Base-by-base conservation (phyloP, 2,888 invertebrate genomes). In the Rapana venosa region DNA sequence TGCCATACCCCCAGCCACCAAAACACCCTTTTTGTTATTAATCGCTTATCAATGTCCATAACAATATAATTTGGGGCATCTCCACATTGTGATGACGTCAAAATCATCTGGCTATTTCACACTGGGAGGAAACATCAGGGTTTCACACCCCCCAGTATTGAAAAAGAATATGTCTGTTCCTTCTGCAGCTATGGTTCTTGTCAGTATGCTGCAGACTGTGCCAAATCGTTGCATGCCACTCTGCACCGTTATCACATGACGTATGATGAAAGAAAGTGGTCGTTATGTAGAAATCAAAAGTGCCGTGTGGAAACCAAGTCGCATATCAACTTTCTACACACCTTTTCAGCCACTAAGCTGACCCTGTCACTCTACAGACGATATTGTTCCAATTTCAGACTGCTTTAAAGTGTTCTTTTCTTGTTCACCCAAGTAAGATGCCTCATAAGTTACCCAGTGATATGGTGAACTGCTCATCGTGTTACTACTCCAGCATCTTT, bases 381-480 rank as follows among this genome's bases (percentile, higher is more conserved):
- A 11, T 32, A 15, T 79, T 32, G 32, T 32, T 15, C 32, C 26
- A 22, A 79, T n/a, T 17, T 13, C 20, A 83, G 26, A 47, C 36
- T 83, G 81, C 26, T 47, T 83, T 30, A 22, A 15, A 26, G 8
- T 83, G 17, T 83, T 83, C 47, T 47, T 83, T 83, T 83, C 81
- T 83, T 30, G 22, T 47, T 26, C 22, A 20, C 22, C 36, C 36
- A 26, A 36, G 8, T 26, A 22, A 83, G 20, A 26, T 13, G 20
- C 81, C 81, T 17, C 32, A 5, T 4, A 58, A 30, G 35, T 20
- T 81, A 13, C 20, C 1, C 81, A 79, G 36, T 61, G 88, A 61
- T 13, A 26, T 88, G 58, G 81, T 22, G 32, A 79, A 88, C 79
- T 88, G 88, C n/a, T 88, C 88, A 4, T 32, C 81, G 88, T 5